Evolutionary conservation across 2,113 vertebrate genomes (phyloP).

Genomic region (Alectura lathami): DNA sequence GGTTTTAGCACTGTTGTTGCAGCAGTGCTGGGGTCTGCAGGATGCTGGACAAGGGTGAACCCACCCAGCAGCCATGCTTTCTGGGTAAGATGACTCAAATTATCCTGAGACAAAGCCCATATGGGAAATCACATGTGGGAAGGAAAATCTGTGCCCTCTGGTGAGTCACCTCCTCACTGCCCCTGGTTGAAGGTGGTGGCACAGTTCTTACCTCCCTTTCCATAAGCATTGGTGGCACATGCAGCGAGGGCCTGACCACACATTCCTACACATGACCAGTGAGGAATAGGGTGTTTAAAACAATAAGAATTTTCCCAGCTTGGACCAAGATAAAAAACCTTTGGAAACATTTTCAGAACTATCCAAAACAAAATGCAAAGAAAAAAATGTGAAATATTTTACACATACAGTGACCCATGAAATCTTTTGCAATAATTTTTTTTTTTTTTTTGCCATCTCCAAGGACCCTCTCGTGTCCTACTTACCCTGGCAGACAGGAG

Average conservation of each 20-base stretch:
- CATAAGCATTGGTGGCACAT: fast-evolving
- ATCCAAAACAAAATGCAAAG: background rate
- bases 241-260: background rate
- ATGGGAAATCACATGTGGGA: fast-evolving
- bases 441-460: too few species aligned
- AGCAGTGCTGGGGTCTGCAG: fast-evolving
- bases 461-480: background rate
- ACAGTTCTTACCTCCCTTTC: background rate
- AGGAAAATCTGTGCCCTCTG: background rate
- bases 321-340: background rate
- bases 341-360: background rate
- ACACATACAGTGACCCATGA: background rate
- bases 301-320: background rate
- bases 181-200: background rate
- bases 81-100: background rate
- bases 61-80: background rate
- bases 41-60: fast-evolving
- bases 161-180: background rate
- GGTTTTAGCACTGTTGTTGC: background rate
- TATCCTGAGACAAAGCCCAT: background rate
- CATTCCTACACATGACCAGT: background rate
- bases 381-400: background rate
- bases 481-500: slow-evolving; percentile 56
- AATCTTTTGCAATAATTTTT: background rate
- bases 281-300: background rate